Conservation (phyloP, 2,888 invertebrate species). For the Luperina nickerlii region DNA sequence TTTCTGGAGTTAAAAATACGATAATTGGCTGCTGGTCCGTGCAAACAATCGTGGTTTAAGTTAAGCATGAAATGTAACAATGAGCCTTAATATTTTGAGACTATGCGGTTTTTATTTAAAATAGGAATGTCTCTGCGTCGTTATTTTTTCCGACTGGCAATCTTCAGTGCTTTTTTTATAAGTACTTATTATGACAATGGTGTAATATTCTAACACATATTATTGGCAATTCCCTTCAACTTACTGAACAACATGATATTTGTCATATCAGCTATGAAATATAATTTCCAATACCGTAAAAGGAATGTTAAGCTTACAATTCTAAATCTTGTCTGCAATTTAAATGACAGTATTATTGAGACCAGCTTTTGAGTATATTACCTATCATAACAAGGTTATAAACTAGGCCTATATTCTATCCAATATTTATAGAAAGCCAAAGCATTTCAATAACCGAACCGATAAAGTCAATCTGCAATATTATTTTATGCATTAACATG, state of each 20-base stretch:
- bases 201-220: not conserved
- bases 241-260: constrained; percentile 18
- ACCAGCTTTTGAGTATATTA: constrained; percentile 13
- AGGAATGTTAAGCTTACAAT: constrained; percentile 33
- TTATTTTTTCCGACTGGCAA: not conserved
- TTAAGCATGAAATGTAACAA: constrained; percentile 11
- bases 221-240: not conserved
- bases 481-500: constrained; percentile 13
- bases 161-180: not conserved
- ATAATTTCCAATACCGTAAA: constrained; percentile 15
- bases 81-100: not conserved
- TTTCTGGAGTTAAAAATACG: constrained; percentile 13
- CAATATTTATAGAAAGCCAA: constrained; percentile 30
- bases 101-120: not conserved
- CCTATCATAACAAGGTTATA: constrained; percentile 33
- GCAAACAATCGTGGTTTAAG: not conserved
- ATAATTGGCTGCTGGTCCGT: constrained; percentile 23
- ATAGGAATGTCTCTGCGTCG: not conserved
- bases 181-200: not conserved
- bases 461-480: constrained; percentile 12
- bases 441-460: constrained; percentile 14
- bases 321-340: constrained; percentile 20
- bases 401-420: constrained; percentile 27
- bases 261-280: constrained; percentile 17
- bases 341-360: constrained; percentile 32